phyloP scores from a whole-genome alignment of 2,888 invertebrate genomes.

The Stenolophus ochropezus region DNA sequence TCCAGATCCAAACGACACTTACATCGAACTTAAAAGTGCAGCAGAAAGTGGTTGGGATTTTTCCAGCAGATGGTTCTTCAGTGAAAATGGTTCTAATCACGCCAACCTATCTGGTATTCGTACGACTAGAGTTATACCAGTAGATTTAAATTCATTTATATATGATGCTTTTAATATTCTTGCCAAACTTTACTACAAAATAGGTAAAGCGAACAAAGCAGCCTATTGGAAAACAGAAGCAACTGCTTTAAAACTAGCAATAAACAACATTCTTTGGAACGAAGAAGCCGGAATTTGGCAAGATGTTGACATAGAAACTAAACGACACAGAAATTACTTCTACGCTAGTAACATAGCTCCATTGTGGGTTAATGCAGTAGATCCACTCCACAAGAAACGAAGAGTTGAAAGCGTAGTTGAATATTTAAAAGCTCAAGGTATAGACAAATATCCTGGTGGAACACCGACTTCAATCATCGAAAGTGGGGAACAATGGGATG shows the following conservation, averaged over 20 bases:
- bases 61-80: constrained; percentile 86
- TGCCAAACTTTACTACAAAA: constrained; percentile 75
- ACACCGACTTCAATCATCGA: constrained; percentile 80
- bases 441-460: constrained; percentile 79
- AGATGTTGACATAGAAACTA: constrained; percentile 81
- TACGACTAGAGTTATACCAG: constrained; percentile 83
- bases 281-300: constrained; percentile 86
- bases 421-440: constrained; percentile 74
- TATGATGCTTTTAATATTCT: constrained; percentile 81
- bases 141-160: constrained; percentile 87
- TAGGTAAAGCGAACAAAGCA: constrained; percentile 74
- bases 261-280: constrained; percentile 85
- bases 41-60: constrained; percentile 95
- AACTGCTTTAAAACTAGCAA: constrained; percentile 76
- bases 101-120: constrained; percentile 78
- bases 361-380: constrained; percentile 78
- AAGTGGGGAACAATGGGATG: constrained; percentile 87
- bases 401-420: constrained; percentile 75
- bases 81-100: constrained; percentile 76
- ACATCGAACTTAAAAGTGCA: constrained; percentile 83
- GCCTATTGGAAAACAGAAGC: constrained; percentile 75
- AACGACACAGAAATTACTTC: constrained; percentile 78
- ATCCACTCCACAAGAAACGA: constrained; percentile 63
- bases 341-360: constrained; percentile 85
- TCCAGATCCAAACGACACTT: constrained; percentile 73